Evolutionary conservation across 1,140 invertebrate genomes (phyloP), one percentile per base, ranked within the genome.

Genomic region (Diorhabda elongata): DNA sequence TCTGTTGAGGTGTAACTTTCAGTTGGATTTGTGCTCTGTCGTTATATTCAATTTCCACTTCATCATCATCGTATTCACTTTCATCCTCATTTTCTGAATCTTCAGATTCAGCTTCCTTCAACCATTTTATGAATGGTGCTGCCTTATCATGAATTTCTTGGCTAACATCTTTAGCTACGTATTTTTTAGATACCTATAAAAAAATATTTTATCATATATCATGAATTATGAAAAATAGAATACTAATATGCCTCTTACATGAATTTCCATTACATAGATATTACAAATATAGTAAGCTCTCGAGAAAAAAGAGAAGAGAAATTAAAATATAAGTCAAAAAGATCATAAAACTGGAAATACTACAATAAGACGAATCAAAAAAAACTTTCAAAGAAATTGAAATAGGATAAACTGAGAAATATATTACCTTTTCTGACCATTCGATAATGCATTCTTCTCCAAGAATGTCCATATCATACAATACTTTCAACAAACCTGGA

Each of bases 71-170:
- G 74, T 89, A 87, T 78, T 87, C 87, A 69, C 89, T 88, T 66
- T 89, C 88, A 62, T 91, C 90, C 41, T 89, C 87, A 4, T 86
- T 87, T 42, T 90, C 88, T 9, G 87, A 88, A 64, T 93, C 77
- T 80, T 98, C 95, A 81, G 97, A 96, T 76, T 98, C 96, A 66
- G 98, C 97, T 83, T 99, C 94, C 81, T 95, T 89, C 58, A 99
- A 87, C 98, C 98, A 99, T 75, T 91, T 95, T 6, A 99, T 88
- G 82, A 99, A 98, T 56, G 95, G 95, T 77, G 91, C 88, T 60
- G 95, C 96, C 77, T 94, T 92, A 57, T 91, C 89, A 73, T 96
- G 93, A 80, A 99, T 97, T 77, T 98, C 95, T 69, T 93, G 89
- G 64, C 91, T 91, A 65, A 98, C 81, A 77, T 98, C 94, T 78